Evolutionary conservation across 2,113 vertebrate species (phyloP).

Genomic region (Anguilla rostrata): DNA sequence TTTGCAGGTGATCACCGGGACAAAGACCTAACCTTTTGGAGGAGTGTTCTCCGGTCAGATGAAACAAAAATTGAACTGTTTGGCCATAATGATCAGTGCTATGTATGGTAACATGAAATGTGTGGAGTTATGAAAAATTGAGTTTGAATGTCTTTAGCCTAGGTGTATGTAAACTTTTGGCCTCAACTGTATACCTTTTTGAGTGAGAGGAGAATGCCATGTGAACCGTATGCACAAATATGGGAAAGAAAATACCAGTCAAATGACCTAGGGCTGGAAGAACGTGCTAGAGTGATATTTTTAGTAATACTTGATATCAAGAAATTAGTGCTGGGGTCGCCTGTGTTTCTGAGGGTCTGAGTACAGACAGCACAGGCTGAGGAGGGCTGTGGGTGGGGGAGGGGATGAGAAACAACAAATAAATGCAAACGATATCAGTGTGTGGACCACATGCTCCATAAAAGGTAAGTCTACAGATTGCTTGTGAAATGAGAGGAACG

Average conservation of each 20-base stretch:
- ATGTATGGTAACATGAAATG: too few species aligned
- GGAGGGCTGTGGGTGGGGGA: not conserved
- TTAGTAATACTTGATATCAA: not conserved
- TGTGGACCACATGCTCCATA: not conserved
- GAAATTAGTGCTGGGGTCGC: not conserved
- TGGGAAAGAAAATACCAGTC: conserved; percentile 22
- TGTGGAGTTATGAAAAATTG: too few species aligned
- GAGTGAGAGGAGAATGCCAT: not conserved
- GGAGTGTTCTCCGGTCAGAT: too few species aligned
- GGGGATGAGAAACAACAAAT: not conserved
- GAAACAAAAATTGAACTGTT: too few species aligned
- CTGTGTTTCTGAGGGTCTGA: conserved; percentile 14
- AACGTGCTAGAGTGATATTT: conserved; percentile 7
- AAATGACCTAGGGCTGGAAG: conserved; percentile 11
- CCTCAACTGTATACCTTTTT: not conserved
- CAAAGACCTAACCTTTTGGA: too few species aligned
- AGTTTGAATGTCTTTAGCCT: too few species aligned
- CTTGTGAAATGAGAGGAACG: not conserved
- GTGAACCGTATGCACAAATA: conserved; percentile 13
- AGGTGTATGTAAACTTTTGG: too few species aligned
- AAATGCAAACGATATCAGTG: not conserved
- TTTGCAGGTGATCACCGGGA: too few species aligned
- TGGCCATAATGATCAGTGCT: too few species aligned
- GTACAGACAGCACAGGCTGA: not conserved
- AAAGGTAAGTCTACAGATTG: not conserved